These are phyloP conservation scores for Volucella bombylans DNA, from an alignment of 2,888 invertebrate genomes.

Conservation along the genomic window DNA sequence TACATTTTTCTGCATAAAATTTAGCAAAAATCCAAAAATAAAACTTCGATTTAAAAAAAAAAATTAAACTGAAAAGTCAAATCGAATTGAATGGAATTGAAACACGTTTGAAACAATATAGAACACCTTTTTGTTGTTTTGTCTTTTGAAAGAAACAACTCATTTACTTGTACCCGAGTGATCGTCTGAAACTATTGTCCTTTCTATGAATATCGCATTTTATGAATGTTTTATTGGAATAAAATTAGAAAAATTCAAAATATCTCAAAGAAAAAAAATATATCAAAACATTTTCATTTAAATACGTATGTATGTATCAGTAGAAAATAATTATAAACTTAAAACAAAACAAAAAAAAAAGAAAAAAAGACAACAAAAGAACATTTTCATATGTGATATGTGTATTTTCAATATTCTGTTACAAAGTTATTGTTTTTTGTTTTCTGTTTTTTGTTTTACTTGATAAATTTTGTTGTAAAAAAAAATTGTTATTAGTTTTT, in stretches of 20 bases:
- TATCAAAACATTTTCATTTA: conserved; percentile 54
- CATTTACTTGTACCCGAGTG: conserved; percentile 63
- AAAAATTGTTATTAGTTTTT: conserved; percentile 23
- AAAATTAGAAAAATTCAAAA: conserved; percentile 16
- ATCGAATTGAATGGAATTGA: conserved; percentile 79
- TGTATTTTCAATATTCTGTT: conserved; percentile 33
- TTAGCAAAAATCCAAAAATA: conserved; percentile 35
- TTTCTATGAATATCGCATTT: conserved; percentile 80
- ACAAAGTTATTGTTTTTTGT: conserved; percentile 43
- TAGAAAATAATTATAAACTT: no score
- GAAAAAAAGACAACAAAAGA: conserved; percentile 10
- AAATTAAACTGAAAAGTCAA: conserved; percentile 40
- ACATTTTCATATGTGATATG: conserved; percentile 38
- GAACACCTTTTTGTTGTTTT: conserved; percentile 62
- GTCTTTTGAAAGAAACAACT: conserved; percentile 34
- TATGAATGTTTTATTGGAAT: conserved; percentile 65
- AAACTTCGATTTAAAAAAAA: conserved; percentile 18
- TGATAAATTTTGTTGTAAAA: conserved; percentile 31
- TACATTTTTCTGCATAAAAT: conserved; percentile 15
- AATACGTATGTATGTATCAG: neutral
- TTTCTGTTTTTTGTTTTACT: conserved; percentile 42
- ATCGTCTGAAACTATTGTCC: conserved; percentile 59
- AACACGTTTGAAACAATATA: conserved; percentile 81
- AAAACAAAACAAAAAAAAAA: neutral
- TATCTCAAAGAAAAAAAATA: neutral